Percentiles rank a stretch among this genome's conserved stretches.
These are phyloP conservation scores for Sminthurinus aureus DNA, from an alignment of 2,888 invertebrate species.

Conservation along the genomic window DNA sequence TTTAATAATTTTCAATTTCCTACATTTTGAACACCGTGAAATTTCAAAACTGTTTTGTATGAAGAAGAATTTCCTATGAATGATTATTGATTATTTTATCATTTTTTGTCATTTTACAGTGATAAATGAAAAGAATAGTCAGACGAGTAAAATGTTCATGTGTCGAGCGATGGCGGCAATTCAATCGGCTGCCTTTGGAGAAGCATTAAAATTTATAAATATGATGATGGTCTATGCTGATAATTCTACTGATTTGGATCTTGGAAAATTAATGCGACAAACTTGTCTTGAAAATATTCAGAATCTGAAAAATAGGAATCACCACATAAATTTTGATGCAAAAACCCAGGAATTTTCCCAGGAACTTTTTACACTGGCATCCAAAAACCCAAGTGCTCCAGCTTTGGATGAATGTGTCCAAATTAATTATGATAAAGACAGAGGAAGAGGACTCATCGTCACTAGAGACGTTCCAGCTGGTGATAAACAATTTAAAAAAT, in stretches of 20 bases:
- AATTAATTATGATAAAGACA: not conserved
- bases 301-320: no score
- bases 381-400: not conserved
- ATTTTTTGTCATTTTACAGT: not conserved
- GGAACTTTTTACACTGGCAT: not conserved
- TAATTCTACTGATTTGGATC: not conserved
- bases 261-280: not conserved
- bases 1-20: no score
- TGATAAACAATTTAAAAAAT: no score
- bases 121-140: no score
- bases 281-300: not conserved
- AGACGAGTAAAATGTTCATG: no score
- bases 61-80: no score
- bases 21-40: not conserved
- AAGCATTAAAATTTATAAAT: no score
- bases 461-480: not conserved
- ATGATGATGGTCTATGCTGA: no score
- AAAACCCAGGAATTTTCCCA: not conserved
- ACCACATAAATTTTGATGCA: no score
- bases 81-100: no score
- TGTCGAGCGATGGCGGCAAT: no score
- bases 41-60: not conserved
- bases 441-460: not conserved
- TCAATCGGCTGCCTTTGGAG: no score
- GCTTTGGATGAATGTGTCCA: not conserved